phyloP scores from a whole-genome alignment of 2,113 vertebrate species.

The Mellivora capensis region DNA sequence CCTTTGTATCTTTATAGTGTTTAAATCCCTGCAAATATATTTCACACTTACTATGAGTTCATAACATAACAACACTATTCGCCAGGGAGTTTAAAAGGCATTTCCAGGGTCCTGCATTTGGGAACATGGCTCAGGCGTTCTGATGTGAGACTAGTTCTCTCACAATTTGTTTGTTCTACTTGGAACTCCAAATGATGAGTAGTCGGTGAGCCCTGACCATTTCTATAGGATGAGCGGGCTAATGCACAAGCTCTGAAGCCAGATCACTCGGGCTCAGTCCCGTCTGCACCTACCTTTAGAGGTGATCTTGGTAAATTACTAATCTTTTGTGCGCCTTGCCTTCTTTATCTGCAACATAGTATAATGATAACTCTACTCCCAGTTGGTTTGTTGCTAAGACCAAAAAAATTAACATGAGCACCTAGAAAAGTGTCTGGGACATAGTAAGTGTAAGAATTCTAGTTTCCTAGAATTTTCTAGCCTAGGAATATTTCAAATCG shows the following conservation, averaged over 20 bases:
- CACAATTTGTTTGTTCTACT: neutral
- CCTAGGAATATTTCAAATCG: neutral
- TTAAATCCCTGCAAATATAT: neutral
- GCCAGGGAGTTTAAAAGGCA: neutral
- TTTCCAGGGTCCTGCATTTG: neutral
- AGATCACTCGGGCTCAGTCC: neutral
- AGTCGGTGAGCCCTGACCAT: fast-evolving
- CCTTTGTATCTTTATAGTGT: neutral
- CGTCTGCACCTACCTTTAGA: neutral
- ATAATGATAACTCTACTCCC: neutral
- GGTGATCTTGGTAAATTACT: neutral
- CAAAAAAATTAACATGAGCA: neutral
- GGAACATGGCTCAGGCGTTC: neutral
- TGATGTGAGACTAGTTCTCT: neutral
- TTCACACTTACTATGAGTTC: neutral
- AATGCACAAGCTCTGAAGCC: neutral
- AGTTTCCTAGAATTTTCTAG: neutral
- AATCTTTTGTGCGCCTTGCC: neutral
- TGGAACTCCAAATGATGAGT: neutral
- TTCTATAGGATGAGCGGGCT: neutral
- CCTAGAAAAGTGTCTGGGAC: neutral
- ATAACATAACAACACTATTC: neutral
- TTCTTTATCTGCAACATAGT: neutral
- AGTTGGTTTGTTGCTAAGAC: neutral
- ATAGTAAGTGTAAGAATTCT: neutral